Evolutionary conservation across 2,797 vertebrate species (phyloP).

Genomic region (Bradypodion ventrale): DNA sequence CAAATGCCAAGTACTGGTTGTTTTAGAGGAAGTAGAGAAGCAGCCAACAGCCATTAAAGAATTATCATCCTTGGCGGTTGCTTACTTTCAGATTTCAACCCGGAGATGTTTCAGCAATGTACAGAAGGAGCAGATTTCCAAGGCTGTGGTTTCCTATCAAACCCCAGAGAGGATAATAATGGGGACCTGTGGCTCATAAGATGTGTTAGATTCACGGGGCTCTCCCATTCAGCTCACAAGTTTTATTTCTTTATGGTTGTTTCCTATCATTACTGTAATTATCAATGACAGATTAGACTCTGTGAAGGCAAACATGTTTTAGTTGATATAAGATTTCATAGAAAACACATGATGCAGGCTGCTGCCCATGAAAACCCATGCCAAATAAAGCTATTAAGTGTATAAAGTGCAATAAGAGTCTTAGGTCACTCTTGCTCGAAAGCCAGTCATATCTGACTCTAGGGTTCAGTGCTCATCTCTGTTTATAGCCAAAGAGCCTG

Average conservation of each 20-base stretch:
- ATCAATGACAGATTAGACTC: not conserved
- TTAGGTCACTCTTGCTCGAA: too few relatives aligned
- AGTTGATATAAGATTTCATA: not conserved
- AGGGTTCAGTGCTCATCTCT: too few relatives aligned
- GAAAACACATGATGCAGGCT: too few relatives aligned
- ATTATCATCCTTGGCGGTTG: not conserved
- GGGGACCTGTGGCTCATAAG: not conserved
- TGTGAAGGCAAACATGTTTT: not conserved
- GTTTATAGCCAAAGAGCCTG: too few relatives aligned
- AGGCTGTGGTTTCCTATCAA: not conserved
- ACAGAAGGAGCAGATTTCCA: not conserved
- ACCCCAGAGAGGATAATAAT: not conserved
- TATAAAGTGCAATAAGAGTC: too few relatives aligned
- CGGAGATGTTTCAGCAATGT: not conserved
- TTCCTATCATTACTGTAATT: not conserved
- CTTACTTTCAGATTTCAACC: not conserved
- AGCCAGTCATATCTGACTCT: too few relatives aligned
- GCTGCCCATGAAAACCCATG: too few relatives aligned
- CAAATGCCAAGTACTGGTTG: slow-evolving; percentile 26
- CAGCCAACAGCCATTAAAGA: slow-evolving; percentile 23
- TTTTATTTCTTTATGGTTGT: not conserved
- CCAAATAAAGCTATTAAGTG: too few relatives aligned
- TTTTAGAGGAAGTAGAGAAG: not conserved
- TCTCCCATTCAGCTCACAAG: not conserved
- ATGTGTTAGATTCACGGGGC: not conserved